Evolutionary conservation across 2,797 vertebrate species (phyloP), one percentile per base, ranked within the genome.

Genomic region (Sebastes trivittatus): DNA sequence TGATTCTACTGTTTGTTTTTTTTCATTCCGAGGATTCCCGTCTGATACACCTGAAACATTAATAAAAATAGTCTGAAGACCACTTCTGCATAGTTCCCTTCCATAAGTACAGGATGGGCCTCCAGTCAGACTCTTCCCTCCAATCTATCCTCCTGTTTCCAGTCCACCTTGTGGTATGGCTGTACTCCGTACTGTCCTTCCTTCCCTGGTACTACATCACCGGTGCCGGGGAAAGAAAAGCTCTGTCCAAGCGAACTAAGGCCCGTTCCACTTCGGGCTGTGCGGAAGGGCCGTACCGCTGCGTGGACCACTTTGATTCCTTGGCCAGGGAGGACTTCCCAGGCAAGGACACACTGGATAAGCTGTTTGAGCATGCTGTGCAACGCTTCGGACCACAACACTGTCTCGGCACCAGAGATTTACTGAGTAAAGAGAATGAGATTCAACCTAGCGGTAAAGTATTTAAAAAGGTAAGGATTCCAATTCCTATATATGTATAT

Each of bases 191-290:
- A 78, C 88, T 99, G 86, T 96, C 97, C 90, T 99, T 99, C 93
- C 95, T 99, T 88, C 98, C 98, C 3, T 99, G 98, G 98, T 99
- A 98, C 96, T 97, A 97, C 96, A 93, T 99, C 88, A 98, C 97
- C 30, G 95, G 96, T 55, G 97, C 97, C 1, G 96, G 97, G 88
- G 93, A 97, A 88, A 98, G 92, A 94, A 96, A 95, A 92, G 91
- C 94, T 76, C 95, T 95, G 91, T 97, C 98, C 72, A 96, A 94
- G 68, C 95, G 98, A 80, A 88, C 96, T 89, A 99, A 99, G 94
- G 98, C 98, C 74, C 97, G 97, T 49, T 96, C 98, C 70, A 93
- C 93, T 63, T 95, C 95, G 6, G 96, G 97, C 86, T 81, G 80
- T 61, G 72, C 95, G 0, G 97, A 97, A 82, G 98, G 98, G 62